Evolutionary conservation across 2,797 vertebrate species (phyloP), one percentile per base, ranked within the genome.

Genomic region (Kryptopterus vitreolus): DNA sequence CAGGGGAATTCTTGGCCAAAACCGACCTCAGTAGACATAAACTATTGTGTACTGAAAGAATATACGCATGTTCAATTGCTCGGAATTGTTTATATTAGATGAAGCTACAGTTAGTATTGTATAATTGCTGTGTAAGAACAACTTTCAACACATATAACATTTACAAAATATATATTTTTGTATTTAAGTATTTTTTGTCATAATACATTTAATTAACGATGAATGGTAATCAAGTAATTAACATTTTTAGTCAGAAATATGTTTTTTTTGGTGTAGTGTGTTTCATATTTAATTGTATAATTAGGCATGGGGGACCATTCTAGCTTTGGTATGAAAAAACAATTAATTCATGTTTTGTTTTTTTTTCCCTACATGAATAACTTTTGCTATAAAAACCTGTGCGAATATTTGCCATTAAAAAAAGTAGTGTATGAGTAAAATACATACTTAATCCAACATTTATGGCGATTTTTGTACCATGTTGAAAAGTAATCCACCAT

Each of bases 11-110:
- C 48, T 78, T 59, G 43, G 43, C 58, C 65, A 75, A 79, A 84
- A 79, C 70, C 57, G 80, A 77, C 65, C 33, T 82, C 83, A 76
- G 69, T 63, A 68, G 26, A 65, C 81, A 85, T 73, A 83, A 83
- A 62, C 22, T 50, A 31, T 5, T 52, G n/a, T 55, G 55, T 55
- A 35, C 11, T 72, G 22, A 3, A 72, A 35, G 33, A 53, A 55
- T 55, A 31, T 70, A 33, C 53, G 50, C 16, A 22, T 4, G 22
- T 33, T 71, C n/a, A 46, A 2, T 69, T 10, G 7, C 13, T 29
- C 43, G 33, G 13, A 10, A 53, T 31, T 18, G 33, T 9, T 33
- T 69, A 50, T 18, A 26, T 12, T 70, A 70, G 10, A 52, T 52
- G 12, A 3, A 50, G 1, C 12, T 53, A 10, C 12, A 33, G 22